These are phyloP conservation scores for Pangasius macronema DNA, from an alignment of 2,797 vertebrate genomes.

Conservation along the genomic window DNA sequence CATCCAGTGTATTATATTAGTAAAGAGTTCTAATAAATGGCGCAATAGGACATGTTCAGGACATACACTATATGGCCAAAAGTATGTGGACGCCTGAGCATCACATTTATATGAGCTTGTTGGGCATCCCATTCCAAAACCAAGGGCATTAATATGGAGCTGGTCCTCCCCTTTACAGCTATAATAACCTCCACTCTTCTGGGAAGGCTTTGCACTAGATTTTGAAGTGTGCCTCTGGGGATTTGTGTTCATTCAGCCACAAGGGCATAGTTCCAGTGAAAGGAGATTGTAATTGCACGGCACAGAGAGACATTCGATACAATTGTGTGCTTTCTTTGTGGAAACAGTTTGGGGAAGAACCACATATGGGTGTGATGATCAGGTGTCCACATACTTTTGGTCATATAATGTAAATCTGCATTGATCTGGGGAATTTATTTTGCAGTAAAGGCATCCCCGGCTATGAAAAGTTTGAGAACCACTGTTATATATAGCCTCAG, in stretches of 20 bases:
- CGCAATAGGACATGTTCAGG: too few species aligned
- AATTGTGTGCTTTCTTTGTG: not conserved
- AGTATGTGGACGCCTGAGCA: not conserved
- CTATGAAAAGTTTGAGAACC: not conserved
- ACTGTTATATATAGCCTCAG: not conserved
- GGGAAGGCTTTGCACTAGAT: not conserved
- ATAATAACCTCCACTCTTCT: not conserved
- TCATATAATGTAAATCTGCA: not conserved
- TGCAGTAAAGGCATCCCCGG: not conserved
- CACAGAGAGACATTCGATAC: not conserved
- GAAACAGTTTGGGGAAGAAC: not conserved
- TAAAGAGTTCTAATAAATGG: too few species aligned
- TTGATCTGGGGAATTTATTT: not conserved
- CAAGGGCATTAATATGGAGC: not conserved
- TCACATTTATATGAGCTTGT: not conserved
- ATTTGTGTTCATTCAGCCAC: not conserved
- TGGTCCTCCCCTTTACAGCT: not conserved
- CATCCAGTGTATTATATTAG: not conserved
- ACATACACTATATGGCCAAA: not conserved
- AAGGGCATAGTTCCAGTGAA: too few species aligned
- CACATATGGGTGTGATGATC: not conserved
- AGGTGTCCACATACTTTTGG: not conserved
- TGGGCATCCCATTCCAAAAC: not conserved
- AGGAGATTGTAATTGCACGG: not conserved
- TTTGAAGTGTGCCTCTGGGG: not conserved